Base-by-base conservation (phyloP, 1,140 invertebrate species). In the Lordiphosa stackelbergi region DNA sequence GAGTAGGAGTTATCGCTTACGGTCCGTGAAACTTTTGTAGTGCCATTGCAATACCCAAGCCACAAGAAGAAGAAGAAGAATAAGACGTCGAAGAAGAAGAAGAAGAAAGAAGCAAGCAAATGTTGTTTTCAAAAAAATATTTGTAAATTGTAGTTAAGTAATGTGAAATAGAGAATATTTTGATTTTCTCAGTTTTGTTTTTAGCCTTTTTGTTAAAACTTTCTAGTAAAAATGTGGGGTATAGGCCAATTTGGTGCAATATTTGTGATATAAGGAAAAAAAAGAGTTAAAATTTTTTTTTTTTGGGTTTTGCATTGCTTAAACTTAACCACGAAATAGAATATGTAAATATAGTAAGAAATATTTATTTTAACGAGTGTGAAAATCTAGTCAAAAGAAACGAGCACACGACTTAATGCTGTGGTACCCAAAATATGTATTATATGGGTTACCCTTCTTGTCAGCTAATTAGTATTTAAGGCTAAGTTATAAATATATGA, bases 161-260 rank as follows among this genome's bases (percentile, higher is more conserved):
- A 3, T 47, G 61, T 63, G 19, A 43, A 52, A 24, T 36, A 19
- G 37, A 36, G 34, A 22, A 13, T 34, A 47, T 45, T 53, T 49
- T 37, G 9, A 22, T 11, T 62, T n/a, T 49, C 36, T 60, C 28
- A n/a, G 36, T 56, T 53, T 53, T 63, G 46, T 59, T 53, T 51
- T 31, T 47, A 64, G 34, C 28, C n/a, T 42, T 38, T 62, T 24
- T 68, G 52, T 77, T 77, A 2, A 41, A 41, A 58, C 58, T 53
- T 66, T 71, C 7, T 81, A 81, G 75, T 51, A 31, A 83, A 81
- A 75, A 75, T 79, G 45, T 81, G 66, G 62, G 53, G 56, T 71
- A 77, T 81, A 85, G 83, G 83, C 83, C 83, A 84, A 69, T 85
- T 85, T 31, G 73, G 83, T 85, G 83, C 83, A 85, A 85, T 85